Conservation (phyloP, 2,113 vertebrate species). For the Peromyscus polionotus region DNA sequence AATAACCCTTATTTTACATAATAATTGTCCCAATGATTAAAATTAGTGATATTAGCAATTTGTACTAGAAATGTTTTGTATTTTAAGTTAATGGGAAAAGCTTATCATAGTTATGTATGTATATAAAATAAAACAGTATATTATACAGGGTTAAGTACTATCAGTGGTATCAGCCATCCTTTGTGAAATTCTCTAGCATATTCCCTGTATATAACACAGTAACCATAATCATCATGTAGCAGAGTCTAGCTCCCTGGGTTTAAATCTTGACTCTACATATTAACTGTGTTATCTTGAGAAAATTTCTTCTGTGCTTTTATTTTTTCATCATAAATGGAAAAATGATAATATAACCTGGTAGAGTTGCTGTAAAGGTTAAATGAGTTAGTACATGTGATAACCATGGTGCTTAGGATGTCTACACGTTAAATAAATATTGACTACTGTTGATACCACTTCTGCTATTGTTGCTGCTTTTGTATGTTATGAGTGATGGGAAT, state of each 20-base stretch:
- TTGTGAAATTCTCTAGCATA: neutral
- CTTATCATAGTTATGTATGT: neutral
- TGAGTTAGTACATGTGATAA: neutral
- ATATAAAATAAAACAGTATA: neutral
- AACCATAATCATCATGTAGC: neutral
- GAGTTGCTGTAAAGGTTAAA: neutral
- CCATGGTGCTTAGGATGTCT: neutral
- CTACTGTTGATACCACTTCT: neutral
- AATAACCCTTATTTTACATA: neutral
- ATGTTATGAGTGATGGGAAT: slow-evolving; percentile 32
- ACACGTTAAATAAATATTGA: neutral
- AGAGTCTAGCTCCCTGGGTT: neutral
- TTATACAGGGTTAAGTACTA: neutral
- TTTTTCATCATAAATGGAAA: slow-evolving; percentile 31
- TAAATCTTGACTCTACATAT: neutral
- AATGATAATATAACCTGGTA: neutral
- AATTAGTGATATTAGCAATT: neutral
- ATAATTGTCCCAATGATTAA: neutral
- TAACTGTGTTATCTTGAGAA: neutral
- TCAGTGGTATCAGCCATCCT: neutral
- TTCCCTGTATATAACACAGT: neutral
- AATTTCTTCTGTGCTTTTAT: slow-evolving; percentile 25
- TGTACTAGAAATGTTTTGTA: neutral
- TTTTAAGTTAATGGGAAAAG: neutral
- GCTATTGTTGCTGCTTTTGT: neutral